Base-by-base conservation (phyloP, 2,797 vertebrate species). In the Smutsia temminckii region DNA sequence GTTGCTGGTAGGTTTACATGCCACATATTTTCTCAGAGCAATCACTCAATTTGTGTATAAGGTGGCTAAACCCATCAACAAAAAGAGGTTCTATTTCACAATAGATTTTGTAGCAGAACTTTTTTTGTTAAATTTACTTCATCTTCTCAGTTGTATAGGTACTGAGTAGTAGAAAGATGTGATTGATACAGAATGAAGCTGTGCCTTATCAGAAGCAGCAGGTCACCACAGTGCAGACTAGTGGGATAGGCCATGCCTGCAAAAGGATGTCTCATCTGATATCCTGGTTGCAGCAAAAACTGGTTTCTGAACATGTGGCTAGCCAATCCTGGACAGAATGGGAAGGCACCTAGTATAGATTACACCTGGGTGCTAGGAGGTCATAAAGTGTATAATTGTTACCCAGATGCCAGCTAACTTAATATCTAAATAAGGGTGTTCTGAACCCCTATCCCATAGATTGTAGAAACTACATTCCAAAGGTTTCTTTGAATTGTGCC, bases 71-170 rank as follows among this genome's bases (percentile, higher is more conserved):
- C 21, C 69, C 40, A 59, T 71, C 86, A 59, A 85, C n/a, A 17
- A 63, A 92, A 85, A 55, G 89, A 51, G 40, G 27, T 68, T 93
- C 57, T 37, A 61, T 72, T 89, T 96, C 94, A 94, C 59, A 87
- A 61, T 8, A 74, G 75, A 61, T 66, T 94, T 95, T 74, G 11
- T 17, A 68, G 57, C 10, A 55, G 89, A 88, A 80, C 2, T 42
- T 66, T 89, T 92, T 87, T 32, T 40, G 61, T 72, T 92, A 81
- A 79, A 40, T 90, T 29, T 53, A 59, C 85, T 78, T 59, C 29
- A 40, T 46, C 34, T 71, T 77, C 63, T 63, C 11, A 2, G 42
- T 84, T 63, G 81, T n/a, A 6, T 10, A 81, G 37, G 27, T 63
- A 84, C 32, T 5, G 16, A 85, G 8, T 51, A 20, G 14, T 59